Base-by-base conservation (phyloP, 2,113 vertebrate species). In the Cettia cetti region DNA sequence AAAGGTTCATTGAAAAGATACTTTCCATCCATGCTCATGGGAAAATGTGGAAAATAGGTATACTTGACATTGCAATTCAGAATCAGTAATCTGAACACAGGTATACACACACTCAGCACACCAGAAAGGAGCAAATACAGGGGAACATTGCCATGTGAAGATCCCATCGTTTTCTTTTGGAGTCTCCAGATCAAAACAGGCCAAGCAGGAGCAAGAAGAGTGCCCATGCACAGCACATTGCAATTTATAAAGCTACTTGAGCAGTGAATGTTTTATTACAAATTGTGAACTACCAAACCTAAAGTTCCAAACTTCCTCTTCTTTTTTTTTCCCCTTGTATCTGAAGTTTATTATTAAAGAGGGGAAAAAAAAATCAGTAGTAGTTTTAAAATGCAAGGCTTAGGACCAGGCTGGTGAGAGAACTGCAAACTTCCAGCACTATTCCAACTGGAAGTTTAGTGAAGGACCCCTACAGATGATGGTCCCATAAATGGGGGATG, bases 401-500 rank as follows among this genome's bases (percentile, higher is more conserved):
- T 44, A 77, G 50, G 1, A 2, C 42, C 4, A 68, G 57, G 35
- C 37, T 74, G 59, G 19, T 28, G 57, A 88, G 27, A 65, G 33
- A 80, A 57, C 21, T 61, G n/a, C 64, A 69, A n/a, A 89, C 2
- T 50, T 91, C 53, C 47, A 75, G 60, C 15, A 3, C 0, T 31
- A 24, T 50, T 69, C 21, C 53, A 82, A 1, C 8, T 30, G 42
- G 39, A 69, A 76, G 19, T 47, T 74, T 11, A 64, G 47, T 30
- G 30, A 66, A 37, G 5, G 8, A 64, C 9, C 7, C 24, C 3
- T 40, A 40, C 0, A 0, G 15, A 33, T 19, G 70, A 23, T 10
- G 23, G 12, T 22, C 16, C 18, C 18, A 12, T 42, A 50, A 84
- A 40, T 37, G 33, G 20, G 6, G 16, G 6, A 2, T 50, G 21